Percentiles rank a stretch among this genome's conserved stretches.
These are phyloP conservation scores for Drosophila incognita DNA, from an alignment of 2,888 invertebrate genomes.

Conservation along the genomic window DNA sequence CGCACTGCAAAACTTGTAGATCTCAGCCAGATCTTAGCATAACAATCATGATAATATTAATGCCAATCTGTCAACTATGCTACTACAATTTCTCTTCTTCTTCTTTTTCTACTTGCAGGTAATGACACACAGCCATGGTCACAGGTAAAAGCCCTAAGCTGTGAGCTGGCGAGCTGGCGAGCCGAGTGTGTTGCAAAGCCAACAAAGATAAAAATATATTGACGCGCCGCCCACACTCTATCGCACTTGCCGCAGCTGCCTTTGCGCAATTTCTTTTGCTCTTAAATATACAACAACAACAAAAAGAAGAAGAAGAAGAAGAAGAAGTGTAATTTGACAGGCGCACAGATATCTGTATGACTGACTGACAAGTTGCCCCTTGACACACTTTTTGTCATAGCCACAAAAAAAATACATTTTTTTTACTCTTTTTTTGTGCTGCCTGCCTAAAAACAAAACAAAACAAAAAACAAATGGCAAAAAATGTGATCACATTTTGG, in stretches of 20 bases:
- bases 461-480: not conserved
- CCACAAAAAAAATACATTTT: constrained; percentile 69
- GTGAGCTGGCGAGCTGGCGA: not conserved
- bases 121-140: constrained; percentile 41
- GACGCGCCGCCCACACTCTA: constrained; percentile 24
- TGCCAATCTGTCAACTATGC: not conserved
- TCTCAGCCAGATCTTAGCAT: constrained; percentile 16
- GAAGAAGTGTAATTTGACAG: constrained; percentile 67
- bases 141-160: constrained; percentile 52
- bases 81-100: constrained; percentile 10
- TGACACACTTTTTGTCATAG: constrained; percentile 79
- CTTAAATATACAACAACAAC: constrained; percentile 38
- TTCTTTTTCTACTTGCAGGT: constrained; percentile 60
- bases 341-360: constrained; percentile 67
- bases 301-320: constrained; percentile 24
- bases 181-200: constrained; percentile 14
- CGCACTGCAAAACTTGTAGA: constrained; percentile 29
- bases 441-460: not conserved
- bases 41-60: not conserved
- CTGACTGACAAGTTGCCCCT: constrained; percentile 80
- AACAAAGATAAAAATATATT: constrained; percentile 15
- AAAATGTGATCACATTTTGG: constrained; percentile 30
- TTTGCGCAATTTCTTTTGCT: constrained; percentile 72
- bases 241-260: constrained; percentile 29
- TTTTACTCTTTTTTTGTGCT: constrained; percentile 41